These are phyloP conservation scores for Actinia equina DNA, from an alignment of 64 coral and sea anemone genomes.

Conservation along the genomic window DNA sequence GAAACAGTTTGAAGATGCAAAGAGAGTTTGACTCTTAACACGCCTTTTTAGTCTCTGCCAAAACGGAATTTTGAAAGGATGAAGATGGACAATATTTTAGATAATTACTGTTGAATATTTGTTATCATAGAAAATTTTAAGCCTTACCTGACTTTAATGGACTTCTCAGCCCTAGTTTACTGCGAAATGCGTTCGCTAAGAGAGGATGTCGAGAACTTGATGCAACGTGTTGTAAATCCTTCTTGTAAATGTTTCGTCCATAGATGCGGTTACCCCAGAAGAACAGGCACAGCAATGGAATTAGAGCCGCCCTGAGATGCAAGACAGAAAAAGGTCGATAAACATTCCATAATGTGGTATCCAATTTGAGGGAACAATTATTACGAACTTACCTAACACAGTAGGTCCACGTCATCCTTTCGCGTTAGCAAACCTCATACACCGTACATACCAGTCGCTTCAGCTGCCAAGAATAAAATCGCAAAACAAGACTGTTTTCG, in stretches of 20 bases:
- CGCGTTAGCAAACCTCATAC: neutral
- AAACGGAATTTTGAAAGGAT: neutral
- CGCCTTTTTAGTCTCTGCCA: neutral
- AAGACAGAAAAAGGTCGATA: neutral
- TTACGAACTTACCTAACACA: neutral
- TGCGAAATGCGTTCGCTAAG: neutral
- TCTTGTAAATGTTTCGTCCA: neutral
- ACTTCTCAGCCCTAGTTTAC: neutral
- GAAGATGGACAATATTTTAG: neutral
- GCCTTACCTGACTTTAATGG: neutral
- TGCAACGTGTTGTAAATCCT: neutral
- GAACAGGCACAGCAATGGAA: neutral
- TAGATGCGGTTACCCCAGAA: neutral
- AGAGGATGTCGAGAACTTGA: neutral
- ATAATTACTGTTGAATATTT: neutral
- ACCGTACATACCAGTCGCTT: neutral
- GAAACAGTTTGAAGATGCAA: neutral
- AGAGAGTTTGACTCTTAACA: neutral
- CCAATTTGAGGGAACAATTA: neutral
- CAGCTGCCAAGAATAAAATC: neutral
- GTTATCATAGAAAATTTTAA: neutral
- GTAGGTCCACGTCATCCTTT: neutral
- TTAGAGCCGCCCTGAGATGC: neutral
- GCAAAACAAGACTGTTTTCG: neutral
- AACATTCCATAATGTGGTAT: neutral